These are phyloP conservation scores for Turnix velox DNA, from an alignment of 2,113 vertebrate species.

Conservation along the genomic window DNA sequence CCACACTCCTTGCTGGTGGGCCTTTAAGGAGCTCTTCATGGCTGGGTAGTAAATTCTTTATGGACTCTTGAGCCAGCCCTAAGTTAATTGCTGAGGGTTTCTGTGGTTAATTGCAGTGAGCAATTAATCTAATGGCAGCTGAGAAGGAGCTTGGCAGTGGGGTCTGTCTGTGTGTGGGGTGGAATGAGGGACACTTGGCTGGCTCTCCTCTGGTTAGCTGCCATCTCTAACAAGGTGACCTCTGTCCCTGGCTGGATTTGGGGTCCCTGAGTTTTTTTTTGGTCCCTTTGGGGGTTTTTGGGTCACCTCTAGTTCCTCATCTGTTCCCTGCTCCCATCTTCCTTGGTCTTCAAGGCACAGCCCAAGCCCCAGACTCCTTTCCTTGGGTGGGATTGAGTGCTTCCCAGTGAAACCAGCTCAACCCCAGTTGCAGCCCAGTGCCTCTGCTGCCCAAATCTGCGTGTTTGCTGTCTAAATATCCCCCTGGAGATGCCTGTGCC, in stretches of 20 bases:
- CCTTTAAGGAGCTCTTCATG: background rate
- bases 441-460: background rate
- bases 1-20: background rate
- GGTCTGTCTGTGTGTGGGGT: background rate
- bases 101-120: background rate
- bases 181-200: background rate
- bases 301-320: too few species aligned
- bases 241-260: background rate
- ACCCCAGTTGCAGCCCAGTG: accelerated
- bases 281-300: too few species aligned
- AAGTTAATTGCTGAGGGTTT: background rate
- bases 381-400: accelerated
- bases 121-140: background rate
- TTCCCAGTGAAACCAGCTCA: background rate
- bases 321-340: background rate
- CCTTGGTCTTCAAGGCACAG: accelerated
- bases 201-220: background rate
- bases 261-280: accelerated
- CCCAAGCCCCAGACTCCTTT: accelerated
- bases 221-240: background rate
- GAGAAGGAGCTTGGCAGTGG: background rate
- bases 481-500: accelerated
- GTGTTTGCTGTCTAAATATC: background rate
- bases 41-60: background rate
- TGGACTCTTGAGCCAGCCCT: background rate